Evolutionary conservation across 2,113 vertebrate species (phyloP), one percentile per base, ranked within the genome.

Genomic region (Lepisosteus oculatus): DNA sequence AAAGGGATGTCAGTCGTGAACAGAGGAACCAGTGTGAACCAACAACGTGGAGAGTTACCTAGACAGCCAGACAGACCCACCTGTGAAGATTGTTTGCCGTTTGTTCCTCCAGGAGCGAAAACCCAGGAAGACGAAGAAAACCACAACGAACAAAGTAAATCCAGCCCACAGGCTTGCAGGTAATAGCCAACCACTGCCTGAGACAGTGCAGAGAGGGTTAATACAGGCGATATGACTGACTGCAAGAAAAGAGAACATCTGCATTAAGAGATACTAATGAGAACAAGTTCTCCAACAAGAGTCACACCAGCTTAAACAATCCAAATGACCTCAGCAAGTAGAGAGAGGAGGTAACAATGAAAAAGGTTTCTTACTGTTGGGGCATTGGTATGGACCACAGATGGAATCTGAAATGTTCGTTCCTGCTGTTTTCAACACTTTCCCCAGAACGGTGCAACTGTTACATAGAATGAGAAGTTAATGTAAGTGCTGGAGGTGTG

Each of bases 151-250:
- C 47, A 51, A 9, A 51, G 47, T 74, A 0, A 90, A 65, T 51
- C 89, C 89, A 0, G 77, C 70, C 88, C 89, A 91, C 73, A 91
- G 74, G 43, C 76, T 13, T n/a, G 86, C 78, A 2, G 88, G 87
- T 47, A 90, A 59, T 1, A 80, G 45, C 87, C 87, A 90, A 3
- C 11, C 3, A 72, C 86, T 89, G 1, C 43, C 86, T 88, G 79
- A 61, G 11, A 3, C 61, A 76, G 12, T 51, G 7, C 29, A 42
- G 41, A 73, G 12, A 69, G 55, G 47, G 47, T 51, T 51, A 51
- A 51, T 51, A 51, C 47, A 51, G 47, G 9, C 1, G 5, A 9
- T 5, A 2, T 51, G 47, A 51, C 47, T 51, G 47, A 51, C 47
- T 51, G 1, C 29, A 29, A 29, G 29, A 29, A 29, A 29, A 29